Conservation (phyloP, 37 sponge, comb jelly and placozoan species). For the Oscarella lobularis region DNA sequence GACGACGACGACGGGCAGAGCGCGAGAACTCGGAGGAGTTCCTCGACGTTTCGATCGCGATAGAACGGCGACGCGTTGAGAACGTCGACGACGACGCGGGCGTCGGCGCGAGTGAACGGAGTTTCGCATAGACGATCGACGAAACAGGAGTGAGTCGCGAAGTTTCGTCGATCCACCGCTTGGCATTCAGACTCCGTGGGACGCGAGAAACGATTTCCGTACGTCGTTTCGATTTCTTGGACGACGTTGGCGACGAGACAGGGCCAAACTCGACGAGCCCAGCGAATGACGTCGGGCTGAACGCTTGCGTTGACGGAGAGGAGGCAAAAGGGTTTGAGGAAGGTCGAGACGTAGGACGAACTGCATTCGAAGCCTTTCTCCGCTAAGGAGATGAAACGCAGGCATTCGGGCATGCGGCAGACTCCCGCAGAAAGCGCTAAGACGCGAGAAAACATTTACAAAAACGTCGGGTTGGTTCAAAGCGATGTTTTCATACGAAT, state of each 20-base stretch:
- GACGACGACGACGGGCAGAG: too few species aligned
- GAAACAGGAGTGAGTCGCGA: not conserved
- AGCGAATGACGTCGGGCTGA: not conserved
- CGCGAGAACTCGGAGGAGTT: too few species aligned
- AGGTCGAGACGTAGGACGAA: not conserved
- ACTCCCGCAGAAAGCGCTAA: too few species aligned
- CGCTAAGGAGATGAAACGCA: not conserved
- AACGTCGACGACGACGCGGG: not conserved
- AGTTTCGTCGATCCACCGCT: not conserved
- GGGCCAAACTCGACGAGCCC: not conserved
- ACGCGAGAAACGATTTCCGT: not conserved
- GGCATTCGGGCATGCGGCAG: too few species aligned
- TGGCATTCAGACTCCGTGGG: not conserved
- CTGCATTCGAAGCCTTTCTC: not conserved
- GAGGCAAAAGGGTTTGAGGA: not conserved
- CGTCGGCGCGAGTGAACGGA: not conserved
- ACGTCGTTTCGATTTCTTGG: not conserved
- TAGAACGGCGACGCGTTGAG: not conserved
- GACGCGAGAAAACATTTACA: too few species aligned
- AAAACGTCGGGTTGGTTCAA: too few species aligned
- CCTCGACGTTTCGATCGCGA: not conserved
- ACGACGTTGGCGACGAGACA: not conserved
- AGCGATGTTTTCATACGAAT: too few species aligned
- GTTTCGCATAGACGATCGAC: not conserved
- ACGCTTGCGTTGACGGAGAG: too few species aligned